Conservation (phyloP, 1,140 invertebrate species). For the Drosophila busckii region DNA sequence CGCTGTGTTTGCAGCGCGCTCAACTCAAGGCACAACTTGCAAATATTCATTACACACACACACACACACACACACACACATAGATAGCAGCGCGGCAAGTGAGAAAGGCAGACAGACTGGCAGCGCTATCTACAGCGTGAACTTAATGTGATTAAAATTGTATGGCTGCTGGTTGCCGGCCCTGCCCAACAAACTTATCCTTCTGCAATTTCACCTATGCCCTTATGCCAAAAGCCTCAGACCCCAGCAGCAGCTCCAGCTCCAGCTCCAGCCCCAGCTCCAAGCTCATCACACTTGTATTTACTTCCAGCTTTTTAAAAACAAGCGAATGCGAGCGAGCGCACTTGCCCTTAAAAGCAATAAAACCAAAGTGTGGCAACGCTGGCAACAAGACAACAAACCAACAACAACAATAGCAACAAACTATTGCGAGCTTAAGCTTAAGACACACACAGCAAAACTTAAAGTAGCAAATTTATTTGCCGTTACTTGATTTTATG, state of each 20-base stretch:
- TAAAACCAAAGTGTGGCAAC: constrained; percentile 67
- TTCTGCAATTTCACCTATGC: constrained; percentile 35
- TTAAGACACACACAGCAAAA: constrained; percentile 13
- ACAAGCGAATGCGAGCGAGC: constrained; percentile 22
- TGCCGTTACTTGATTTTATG: constrained; percentile 65
- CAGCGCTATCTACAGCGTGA: constrained; percentile 36
- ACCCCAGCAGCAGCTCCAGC: too few relatives aligned
- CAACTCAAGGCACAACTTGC: constrained; percentile 68
- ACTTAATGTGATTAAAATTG: constrained; percentile 76
- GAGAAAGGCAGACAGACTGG: background rate
- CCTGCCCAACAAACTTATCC: constrained; percentile 15
- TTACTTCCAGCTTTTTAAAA: constrained; percentile 39
- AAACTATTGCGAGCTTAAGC: background rate
- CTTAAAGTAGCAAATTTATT: constrained; percentile 71
- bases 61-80: constrained; percentile 28
- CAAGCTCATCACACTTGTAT: too few relatives aligned
- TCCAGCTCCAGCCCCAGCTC: too few relatives aligned
- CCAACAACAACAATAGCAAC: background rate
- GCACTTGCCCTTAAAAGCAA: constrained; percentile 22
- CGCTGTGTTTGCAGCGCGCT: constrained; percentile 53
- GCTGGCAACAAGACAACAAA: constrained; percentile 8
- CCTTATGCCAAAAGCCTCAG: background rate
- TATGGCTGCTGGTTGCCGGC: constrained; percentile 58
- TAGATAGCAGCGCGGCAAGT: too few relatives aligned
- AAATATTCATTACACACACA: constrained; percentile 71